A percentile compares a stretch with the other conserved stretches of the same genome.
Evolutionary conservation across 1,140 invertebrate species (phyloP).

Genomic region (Leptinotarsa texana): DNA sequence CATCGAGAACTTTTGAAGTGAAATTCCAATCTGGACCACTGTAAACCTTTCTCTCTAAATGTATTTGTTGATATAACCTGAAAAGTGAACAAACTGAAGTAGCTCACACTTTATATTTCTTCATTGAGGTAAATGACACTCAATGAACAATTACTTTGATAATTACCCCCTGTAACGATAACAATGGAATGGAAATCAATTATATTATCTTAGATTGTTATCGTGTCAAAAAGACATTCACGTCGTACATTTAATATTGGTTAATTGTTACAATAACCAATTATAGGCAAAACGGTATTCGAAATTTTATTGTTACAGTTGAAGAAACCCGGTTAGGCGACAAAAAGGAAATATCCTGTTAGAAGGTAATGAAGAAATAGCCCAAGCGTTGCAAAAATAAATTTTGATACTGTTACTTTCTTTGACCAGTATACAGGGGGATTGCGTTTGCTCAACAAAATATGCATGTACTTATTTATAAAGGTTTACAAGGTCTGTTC

Average conservation of each 20-base stretch:
- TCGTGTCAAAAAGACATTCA: neutral
- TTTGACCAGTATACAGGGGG: neutral
- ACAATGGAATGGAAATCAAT: conserved; percentile 5
- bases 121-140: neutral
- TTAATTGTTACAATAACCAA: conserved; percentile 6
- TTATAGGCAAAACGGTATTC: conserved; percentile 1
- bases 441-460: too few species aligned
- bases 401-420: neutral
- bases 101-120: too few species aligned
- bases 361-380: neutral
- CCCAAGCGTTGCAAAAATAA: neutral
- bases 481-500: too few species aligned
- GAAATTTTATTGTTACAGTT: conserved; percentile 7
- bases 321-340: conserved; percentile 1
- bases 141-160: neutral
- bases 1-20: too few species aligned
- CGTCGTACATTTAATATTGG: conserved; percentile 5
- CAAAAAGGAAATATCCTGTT: neutral
- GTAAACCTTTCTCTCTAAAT: too few species aligned
- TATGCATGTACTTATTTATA: too few species aligned
- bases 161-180: conserved; percentile 3
- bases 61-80: too few species aligned
- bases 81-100: too few species aligned
- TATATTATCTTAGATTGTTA: neutral
- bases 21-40: too few species aligned